These are phyloP conservation scores for Hypotaenidia okinawae DNA, from an alignment of 2,797 vertebrate species.

Conservation along the genomic window DNA sequence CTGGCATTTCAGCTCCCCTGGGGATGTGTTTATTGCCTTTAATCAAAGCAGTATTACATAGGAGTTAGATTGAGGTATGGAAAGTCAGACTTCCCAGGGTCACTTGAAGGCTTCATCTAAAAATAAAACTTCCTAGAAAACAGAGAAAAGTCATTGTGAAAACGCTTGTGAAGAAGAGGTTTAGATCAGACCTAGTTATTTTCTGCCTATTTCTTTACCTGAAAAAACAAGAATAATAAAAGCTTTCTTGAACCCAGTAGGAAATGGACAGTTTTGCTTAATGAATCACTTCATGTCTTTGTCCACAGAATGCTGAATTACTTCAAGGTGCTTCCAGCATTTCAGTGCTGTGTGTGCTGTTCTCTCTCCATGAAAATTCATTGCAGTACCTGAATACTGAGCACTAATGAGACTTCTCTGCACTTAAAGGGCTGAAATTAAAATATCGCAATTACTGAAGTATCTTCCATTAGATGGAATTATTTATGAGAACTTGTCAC, in stretches of 20 bases:
- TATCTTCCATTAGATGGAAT: slow-evolving; percentile 57
- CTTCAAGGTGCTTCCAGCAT: neutral
- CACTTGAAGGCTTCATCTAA: neutral
- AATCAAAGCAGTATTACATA: neutral
- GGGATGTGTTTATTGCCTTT: slow-evolving; percentile 9
- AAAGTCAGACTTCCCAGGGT: neutral
- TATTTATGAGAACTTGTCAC: slow-evolving; percentile 61
- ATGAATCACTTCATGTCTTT: slow-evolving; percentile 10
- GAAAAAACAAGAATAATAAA: neutral
- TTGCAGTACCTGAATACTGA: slow-evolving; percentile 2
- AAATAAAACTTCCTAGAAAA: slow-evolving; percentile 24
- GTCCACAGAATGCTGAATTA: slow-evolving; percentile 9
- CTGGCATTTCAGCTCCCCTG: neutral
- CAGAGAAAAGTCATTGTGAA: neutral
- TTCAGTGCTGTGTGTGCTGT: neutral
- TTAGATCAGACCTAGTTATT: neutral
- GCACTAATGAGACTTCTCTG: slow-evolving; percentile 45
- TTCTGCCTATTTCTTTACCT: neutral
- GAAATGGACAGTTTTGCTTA: neutral
- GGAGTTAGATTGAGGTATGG: neutral
- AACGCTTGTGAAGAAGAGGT: neutral
- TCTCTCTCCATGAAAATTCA: slow-evolving; percentile 41
- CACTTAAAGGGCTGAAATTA: slow-evolving; percentile 57
- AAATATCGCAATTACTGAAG: slow-evolving; percentile 18
- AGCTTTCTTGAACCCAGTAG: neutral